These are phyloP conservation scores for Gambusia holbrooki DNA, from an alignment of 2,113 vertebrate species.

Conservation along the genomic window DNA sequence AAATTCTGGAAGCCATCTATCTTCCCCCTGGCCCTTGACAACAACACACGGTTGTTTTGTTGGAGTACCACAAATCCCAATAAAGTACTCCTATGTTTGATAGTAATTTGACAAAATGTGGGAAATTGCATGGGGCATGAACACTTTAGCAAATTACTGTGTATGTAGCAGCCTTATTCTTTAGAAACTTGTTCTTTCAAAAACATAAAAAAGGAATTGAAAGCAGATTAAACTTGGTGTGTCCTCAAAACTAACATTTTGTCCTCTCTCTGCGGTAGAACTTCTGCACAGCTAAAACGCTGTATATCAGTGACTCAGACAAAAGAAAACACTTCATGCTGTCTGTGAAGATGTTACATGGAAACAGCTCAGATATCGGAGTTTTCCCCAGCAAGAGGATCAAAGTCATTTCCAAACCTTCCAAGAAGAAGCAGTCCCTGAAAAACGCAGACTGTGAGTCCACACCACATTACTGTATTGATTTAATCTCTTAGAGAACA, in stretches of 20 bases:
- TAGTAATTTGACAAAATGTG: neutral
- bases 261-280: constrained; percentile 78
- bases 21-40: neutral
- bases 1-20: neutral
- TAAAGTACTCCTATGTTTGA: neutral
- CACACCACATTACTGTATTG: neutral
- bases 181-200: neutral
- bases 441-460: constrained; percentile 96
- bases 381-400: constrained; percentile 96
- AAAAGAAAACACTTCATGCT: constrained; percentile 99
- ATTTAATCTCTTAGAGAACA: neutral
- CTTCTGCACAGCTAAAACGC: constrained; percentile 97
- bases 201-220: constrained; percentile 11
- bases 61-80: neutral
- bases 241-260: neutral
- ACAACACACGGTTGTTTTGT: neutral
- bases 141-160: neutral
- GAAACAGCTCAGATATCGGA: constrained; percentile 95
- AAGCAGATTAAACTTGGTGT: constrained; percentile 1
- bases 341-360: constrained; percentile 97
- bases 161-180: neutral
- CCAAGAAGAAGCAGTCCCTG: constrained; percentile 97
- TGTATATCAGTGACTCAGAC: constrained; percentile 97
- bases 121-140: neutral
- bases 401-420: constrained; percentile 98